Evolutionary conservation across 2,113 vertebrate genomes (phyloP).

Genomic region (Ptilonorhynchus violaceus): DNA sequence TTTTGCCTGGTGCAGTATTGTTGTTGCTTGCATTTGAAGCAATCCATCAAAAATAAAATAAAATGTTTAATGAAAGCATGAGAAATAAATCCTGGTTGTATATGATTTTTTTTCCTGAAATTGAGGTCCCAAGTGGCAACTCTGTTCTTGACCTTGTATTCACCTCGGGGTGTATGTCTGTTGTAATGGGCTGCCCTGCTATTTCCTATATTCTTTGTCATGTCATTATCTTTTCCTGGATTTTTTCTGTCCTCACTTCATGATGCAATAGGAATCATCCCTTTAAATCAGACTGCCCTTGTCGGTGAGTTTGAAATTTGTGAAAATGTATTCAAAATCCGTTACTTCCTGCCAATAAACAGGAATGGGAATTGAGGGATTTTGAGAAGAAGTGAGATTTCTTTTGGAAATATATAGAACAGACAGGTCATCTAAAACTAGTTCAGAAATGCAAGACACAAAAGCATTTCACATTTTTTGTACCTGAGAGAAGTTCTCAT

Average conservation of each 20-base stretch:
- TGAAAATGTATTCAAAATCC: background rate
- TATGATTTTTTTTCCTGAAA: constrained; percentile 61
- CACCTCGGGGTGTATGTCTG: background rate
- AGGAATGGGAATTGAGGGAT: background rate
- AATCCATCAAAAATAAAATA: constrained; percentile 49
- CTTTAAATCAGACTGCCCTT: constrained; percentile 19
- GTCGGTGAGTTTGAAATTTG: background rate
- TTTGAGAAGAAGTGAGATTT: background rate
- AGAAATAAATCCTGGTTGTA: constrained; percentile 21
- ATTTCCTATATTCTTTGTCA: background rate
- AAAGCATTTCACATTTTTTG: background rate
- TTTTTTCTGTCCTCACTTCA: background rate
- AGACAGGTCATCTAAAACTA: background rate
- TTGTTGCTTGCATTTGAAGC: background rate
- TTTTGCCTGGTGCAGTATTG: background rate
- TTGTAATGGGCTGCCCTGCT: constrained; percentile 12
- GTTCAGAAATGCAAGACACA: background rate
- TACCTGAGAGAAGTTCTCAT: background rate
- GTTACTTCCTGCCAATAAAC: background rate
- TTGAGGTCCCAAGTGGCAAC: constrained; percentile 25
- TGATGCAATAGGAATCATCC: background rate
- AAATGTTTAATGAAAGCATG: constrained; percentile 23
- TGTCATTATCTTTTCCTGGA: constrained; percentile 10
- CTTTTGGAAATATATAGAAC: background rate
- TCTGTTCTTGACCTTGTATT: constrained; percentile 44